Percentiles rank a stretch among this genome's conserved stretches.
Evolutionary conservation across 2,113 vertebrate genomes (phyloP).

Genomic region (Uria lomvia): DNA sequence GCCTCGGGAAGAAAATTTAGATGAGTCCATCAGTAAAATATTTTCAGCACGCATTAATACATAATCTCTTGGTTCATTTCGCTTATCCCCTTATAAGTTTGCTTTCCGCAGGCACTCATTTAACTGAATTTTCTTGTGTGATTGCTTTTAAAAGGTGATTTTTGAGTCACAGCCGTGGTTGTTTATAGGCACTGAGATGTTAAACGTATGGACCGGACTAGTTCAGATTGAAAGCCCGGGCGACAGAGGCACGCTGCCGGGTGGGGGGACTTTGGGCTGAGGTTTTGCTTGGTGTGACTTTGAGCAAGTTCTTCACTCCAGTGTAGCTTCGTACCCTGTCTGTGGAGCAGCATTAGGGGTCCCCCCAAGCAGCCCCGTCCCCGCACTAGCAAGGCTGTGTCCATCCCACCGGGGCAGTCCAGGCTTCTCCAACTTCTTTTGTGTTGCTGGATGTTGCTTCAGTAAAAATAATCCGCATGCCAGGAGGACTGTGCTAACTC

Average conservation of each 20-base stretch:
- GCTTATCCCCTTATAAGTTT: not conserved
- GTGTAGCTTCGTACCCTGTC: not conserved
- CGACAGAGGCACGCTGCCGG: fast-evolving
- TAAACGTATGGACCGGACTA: not conserved
- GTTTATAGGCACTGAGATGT: not conserved
- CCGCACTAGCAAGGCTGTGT: not conserved
- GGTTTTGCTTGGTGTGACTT: not conserved
- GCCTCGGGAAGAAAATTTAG: not conserved
- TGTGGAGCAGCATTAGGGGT: fast-evolving
- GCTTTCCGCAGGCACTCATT: not conserved
- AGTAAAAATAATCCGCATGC: slow-evolving; percentile 25
- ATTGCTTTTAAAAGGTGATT: not conserved
- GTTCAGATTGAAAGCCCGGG: not conserved
- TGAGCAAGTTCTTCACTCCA: not conserved
- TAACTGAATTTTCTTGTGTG: not conserved
- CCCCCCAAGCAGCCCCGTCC: fast-evolving
- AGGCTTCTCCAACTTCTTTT: slow-evolving; percentile 1
- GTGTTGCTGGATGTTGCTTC: slow-evolving; percentile 29
- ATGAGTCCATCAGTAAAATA: not conserved
- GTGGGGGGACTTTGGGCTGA: not conserved
- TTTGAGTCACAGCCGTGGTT: not conserved
- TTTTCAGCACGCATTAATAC: not conserved
- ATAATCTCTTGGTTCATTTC: not conserved
- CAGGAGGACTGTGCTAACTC: slow-evolving; percentile 7
- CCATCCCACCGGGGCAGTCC: not conserved